These are phyloP conservation scores for Antechinus flavipes DNA, from an alignment of 2,113 vertebrate genomes.

Conservation along the genomic window DNA sequence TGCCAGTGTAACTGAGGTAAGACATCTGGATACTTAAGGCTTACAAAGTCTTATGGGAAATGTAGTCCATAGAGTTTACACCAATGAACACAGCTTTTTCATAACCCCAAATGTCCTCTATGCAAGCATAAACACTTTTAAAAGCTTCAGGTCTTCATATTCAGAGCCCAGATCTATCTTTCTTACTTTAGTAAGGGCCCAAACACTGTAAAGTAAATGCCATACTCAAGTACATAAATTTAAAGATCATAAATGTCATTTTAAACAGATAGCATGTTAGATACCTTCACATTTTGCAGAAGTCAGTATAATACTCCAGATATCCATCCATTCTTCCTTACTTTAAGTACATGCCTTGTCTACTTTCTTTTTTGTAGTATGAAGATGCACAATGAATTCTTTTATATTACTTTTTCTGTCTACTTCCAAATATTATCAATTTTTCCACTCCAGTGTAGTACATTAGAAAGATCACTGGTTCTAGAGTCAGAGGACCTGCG, in stretches of 20 bases:
- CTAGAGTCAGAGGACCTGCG: not conserved
- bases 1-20: not conserved
- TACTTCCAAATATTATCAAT: not conserved
- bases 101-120: not conserved
- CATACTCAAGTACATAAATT: not conserved
- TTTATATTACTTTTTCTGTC: not conserved
- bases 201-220: not conserved
- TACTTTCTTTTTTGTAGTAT: not conserved
- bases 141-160: not conserved
- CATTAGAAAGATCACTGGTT: not conserved
- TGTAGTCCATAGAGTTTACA: not conserved
- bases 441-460: not conserved
- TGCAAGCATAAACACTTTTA: not conserved
- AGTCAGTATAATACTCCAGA: not conserved
- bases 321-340: not conserved
- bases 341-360: not conserved
- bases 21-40: not conserved
- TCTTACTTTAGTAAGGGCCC: conserved; percentile 5
- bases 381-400: not conserved
- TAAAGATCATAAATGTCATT: not conserved
- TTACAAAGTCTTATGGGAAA: not conserved
- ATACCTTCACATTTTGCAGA: not conserved
- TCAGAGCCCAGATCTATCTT: not conserved
- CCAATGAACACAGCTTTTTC: not conserved
- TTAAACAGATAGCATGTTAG: not conserved